Conservation (phyloP, 1,140 invertebrate genomes). For the Condylostylus longicornis region DNA sequence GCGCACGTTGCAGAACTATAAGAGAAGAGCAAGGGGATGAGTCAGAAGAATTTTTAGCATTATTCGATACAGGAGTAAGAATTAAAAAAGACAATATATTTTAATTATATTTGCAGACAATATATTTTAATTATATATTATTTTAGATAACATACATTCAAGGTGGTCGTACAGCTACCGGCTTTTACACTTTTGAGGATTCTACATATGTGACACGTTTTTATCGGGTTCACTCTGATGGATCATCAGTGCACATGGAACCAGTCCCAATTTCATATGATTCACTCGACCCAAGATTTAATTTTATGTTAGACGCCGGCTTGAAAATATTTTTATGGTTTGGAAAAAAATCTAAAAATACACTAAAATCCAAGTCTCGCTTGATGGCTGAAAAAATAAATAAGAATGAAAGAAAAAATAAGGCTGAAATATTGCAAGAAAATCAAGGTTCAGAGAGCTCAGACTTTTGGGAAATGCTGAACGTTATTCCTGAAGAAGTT, state of each 20-base stretch:
- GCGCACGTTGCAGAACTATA: conserved; percentile 91
- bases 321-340: conserved; percentile 83
- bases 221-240: conserved; percentile 79
- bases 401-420: conserved; percentile 95
- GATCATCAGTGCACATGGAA: conserved; percentile 81
- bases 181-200: conserved; percentile 96
- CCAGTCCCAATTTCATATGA: conserved; percentile 54
- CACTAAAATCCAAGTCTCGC: conserved; percentile 84
- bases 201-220: conserved; percentile 66
- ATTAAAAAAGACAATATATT: too few relatives aligned
- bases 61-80: conserved; percentile 88
- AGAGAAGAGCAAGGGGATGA: conserved; percentile 95
- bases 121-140: too few relatives aligned
- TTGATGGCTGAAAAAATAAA: conserved; percentile 97
- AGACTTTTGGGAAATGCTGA: conserved; percentile 71
- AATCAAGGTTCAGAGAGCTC: conserved; percentile 63
- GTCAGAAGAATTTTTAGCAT: conserved; percentile 82
- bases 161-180: conserved; percentile 89
- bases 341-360: conserved; percentile 85
- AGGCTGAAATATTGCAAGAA: conserved; percentile 78
- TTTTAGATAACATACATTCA: conserved; percentile 95
- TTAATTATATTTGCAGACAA: too few relatives aligned
- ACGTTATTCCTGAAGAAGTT: conserved; percentile 34
- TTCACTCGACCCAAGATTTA: conserved; percentile 78
- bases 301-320: conserved; percentile 84